phyloP scores from a whole-genome alignment of 2,888 invertebrate genomes.

The Mimumesa dahlbomi region DNA sequence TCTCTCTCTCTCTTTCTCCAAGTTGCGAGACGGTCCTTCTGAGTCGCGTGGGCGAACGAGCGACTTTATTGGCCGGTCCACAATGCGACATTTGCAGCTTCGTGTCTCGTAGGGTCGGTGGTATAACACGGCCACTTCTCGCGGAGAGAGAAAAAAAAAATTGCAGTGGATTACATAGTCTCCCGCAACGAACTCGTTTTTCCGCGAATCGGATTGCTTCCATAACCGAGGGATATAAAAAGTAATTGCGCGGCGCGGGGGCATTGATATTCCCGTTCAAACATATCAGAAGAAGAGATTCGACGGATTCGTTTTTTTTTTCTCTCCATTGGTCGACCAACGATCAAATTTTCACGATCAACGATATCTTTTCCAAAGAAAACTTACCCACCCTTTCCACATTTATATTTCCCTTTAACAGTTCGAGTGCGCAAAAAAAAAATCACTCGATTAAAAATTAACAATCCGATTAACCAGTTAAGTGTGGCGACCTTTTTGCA shows the following conservation, averaged over 20 bases:
- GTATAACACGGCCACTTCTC: constrained; percentile 44
- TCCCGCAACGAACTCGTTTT: constrained; percentile 31
- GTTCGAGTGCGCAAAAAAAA: too few relatives aligned
- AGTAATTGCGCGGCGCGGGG: neutral
- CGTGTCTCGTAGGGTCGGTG: constrained; percentile 40
- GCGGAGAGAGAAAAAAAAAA: constrained; percentile 38
- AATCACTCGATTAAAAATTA: too few relatives aligned
- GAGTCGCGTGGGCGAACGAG: constrained; percentile 58
- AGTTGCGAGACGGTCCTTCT: constrained; percentile 18
- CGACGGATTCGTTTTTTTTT: neutral
- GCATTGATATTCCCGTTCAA: neutral
- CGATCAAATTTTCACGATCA: too few relatives aligned
- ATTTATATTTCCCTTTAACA: too few relatives aligned
- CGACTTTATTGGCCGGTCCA: constrained; percentile 63
- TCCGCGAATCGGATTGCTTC: constrained; percentile 17
- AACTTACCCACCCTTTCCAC: too few relatives aligned
- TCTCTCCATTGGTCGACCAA: too few relatives aligned
- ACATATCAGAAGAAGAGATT: too few relatives aligned
- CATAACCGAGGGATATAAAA: neutral
- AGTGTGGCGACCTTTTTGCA: too few relatives aligned
- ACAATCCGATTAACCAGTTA: too few relatives aligned
- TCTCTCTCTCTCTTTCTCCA: constrained; percentile 13
- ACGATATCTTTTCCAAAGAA: too few relatives aligned
- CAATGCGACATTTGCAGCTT: constrained; percentile 61
- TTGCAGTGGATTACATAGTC: constrained; percentile 29